Base-by-base conservation (phyloP, 2,797 vertebrate genomes). In the Trachurus trachurus region DNA sequence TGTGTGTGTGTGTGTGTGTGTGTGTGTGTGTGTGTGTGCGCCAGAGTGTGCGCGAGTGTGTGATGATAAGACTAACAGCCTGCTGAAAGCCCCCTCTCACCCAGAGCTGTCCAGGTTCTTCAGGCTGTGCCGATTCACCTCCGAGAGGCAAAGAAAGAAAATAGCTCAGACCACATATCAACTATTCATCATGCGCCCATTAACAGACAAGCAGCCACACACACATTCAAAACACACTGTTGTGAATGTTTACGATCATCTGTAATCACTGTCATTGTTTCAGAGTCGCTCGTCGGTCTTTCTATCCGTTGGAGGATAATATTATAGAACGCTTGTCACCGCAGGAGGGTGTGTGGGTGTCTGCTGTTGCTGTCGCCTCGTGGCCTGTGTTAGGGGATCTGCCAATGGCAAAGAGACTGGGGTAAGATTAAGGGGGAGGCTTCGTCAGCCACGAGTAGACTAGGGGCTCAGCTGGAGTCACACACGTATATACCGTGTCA, bases 41-140 rank as follows among this genome's bases (percentile, higher is more conserved):
- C n/a, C n/a, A n/a, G 66, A 54, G 71, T 56, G 57, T 71, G 67
- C 58, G 66, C 61, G 60, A 66, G 74, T 76, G 81, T 72, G 79
- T 64, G 66, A 86, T 84, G 92, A 93, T 91, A 93, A 92, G 89
- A 92, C 87, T 90, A 93, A 94, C 92, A 88, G 90, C 90, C 81
- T 90, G 89, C 89, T 85, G 88, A 91, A 91, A 92, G 88, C 87
- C 26, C 26, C 56, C 81, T 89, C 82, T 84, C 79, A 89, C 83
- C 82, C 81, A 68, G 44, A 88, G 87, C 87, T 79, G 80, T 85
- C 66, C 71, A 73, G 81, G 85, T 88, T 86, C 87, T 90, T 84
- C 76, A 80, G 92, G 89, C 81, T 68, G 78, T 65, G 75, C 67
- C 17, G 49, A 78, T 83, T 83, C 88, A 86, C 83, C 86, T 88